A percentile compares a stretch with the other conserved stretches of the same genome.
phyloP scores from a whole-genome alignment of 64 coral and sea anemone species.

The Pachyseris speciosa region DNA sequence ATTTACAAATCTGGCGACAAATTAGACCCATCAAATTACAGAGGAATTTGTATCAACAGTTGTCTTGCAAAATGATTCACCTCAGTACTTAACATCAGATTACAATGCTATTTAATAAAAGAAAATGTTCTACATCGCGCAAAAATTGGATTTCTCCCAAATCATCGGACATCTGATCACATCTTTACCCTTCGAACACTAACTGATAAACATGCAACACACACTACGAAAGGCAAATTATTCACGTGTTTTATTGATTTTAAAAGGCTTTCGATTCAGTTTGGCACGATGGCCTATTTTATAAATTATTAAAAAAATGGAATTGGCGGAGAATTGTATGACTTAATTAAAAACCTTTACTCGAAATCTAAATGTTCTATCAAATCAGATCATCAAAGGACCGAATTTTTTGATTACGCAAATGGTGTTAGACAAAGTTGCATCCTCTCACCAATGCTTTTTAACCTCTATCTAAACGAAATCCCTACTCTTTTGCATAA shows the following conservation, averaged over 20 bases:
- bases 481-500: not conserved
- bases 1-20: conserved; percentile 10
- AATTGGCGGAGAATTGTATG: not conserved
- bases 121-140: not conserved
- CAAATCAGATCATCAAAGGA: no score
- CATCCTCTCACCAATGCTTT: not conserved
- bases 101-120: not conserved
- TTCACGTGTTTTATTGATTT: conserved; percentile 1
- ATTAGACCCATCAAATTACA: conserved; percentile 26
- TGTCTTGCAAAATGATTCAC: conserved; percentile 12
- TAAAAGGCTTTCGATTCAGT: conserved; percentile 44
- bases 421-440: not conserved
- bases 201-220: conserved; percentile 5
- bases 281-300: not conserved
- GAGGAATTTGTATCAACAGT: conserved; percentile 30
- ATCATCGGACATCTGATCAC: conserved; percentile 37
- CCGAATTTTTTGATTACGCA: not conserved
- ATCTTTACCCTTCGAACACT: conserved; percentile 17
- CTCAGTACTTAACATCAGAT: not conserved
- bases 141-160: conserved; percentile 24
- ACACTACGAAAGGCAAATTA: not conserved
- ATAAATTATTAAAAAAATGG: not conserved
- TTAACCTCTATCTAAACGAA: not conserved
- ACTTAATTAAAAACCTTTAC: no score
- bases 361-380: no score